These are phyloP conservation scores for Apotomis turbidana DNA, from an alignment of 2,888 invertebrate species.

Conservation along the genomic window DNA sequence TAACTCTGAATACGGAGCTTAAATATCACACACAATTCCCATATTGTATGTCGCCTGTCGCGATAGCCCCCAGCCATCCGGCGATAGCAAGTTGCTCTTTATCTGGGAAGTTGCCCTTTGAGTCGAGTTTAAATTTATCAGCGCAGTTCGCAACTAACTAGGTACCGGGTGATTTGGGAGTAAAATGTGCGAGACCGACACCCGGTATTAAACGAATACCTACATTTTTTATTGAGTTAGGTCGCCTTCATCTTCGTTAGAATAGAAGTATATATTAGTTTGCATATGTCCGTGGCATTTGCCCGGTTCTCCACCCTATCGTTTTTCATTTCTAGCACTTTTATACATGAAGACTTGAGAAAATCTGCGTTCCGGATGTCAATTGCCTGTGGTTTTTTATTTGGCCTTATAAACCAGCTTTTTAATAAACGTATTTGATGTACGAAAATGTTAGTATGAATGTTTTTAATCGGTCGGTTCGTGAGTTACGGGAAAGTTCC, in stretches of 20 bases:
- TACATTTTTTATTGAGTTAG: neutral
- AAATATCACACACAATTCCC: conserved; percentile 11
- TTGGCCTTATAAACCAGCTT: no score
- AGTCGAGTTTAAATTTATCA: conserved; percentile 68
- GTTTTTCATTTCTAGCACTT: no score
- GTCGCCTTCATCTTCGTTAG: no score
- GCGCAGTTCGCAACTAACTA: conserved; percentile 43
- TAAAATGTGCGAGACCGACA: conserved; percentile 19
- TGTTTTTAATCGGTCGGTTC: conserved; percentile 21
- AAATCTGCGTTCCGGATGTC: no score
- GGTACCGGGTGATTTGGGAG: conserved; percentile 40
- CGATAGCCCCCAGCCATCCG: conserved; percentile 51
- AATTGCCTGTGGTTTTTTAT: no score
- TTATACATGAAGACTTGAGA: no score
- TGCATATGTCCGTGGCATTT: no score
- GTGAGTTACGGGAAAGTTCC: conserved; percentile 29
- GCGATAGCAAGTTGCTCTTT: conserved; percentile 62
- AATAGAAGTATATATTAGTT: no score
- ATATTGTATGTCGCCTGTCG: conserved; percentile 6
- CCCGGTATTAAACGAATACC: conserved; percentile 1
- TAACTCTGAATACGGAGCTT: neutral
- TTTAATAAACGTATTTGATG: no score
- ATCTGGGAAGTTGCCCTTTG: conserved; percentile 72
- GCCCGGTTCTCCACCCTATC: no score
- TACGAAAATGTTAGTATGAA: neutral